Evolutionary conservation across 2,113 vertebrate species (phyloP).

Genomic region (Mus spicilegus): DNA sequence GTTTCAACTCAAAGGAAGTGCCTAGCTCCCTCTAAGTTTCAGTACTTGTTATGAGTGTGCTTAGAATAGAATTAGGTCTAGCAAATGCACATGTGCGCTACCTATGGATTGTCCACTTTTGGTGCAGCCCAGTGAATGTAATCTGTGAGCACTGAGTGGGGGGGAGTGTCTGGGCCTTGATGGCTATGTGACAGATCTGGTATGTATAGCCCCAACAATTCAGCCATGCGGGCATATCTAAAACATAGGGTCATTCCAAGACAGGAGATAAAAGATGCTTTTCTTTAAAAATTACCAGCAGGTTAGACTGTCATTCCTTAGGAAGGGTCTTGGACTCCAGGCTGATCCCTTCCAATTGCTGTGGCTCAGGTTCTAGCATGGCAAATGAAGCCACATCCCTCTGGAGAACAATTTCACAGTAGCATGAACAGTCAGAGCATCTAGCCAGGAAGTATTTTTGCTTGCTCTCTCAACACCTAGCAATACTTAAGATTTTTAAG

Average conservation of each 20-base stretch:
- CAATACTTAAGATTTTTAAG: slow-evolving; percentile 29
- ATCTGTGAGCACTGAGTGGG: not conserved
- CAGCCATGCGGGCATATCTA: not conserved
- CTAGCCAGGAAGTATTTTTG: not conserved
- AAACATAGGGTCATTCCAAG: not conserved
- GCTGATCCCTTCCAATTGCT: not conserved
- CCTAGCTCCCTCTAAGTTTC: not conserved
- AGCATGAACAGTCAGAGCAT: not conserved
- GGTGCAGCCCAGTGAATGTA: not conserved
- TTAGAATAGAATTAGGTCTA: not conserved
- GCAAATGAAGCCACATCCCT: not conserved
- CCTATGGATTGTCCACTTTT: not conserved
- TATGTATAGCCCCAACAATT: no score
- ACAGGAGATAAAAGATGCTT: not conserved
- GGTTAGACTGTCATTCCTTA: not conserved
- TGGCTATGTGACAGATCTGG: not conserved
- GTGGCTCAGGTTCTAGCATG: not conserved
- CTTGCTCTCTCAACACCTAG: not conserved
- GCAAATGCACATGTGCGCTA: not conserved
- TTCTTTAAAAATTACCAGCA: not conserved
- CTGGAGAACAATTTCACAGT: not conserved
- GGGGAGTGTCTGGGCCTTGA: not conserved
- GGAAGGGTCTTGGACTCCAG: not conserved
- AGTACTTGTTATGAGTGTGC: not conserved
- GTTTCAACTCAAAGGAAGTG: not conserved